Conservation (phyloP, 2,113 vertebrate genomes). For the Laterallus jamaicensis region DNA sequence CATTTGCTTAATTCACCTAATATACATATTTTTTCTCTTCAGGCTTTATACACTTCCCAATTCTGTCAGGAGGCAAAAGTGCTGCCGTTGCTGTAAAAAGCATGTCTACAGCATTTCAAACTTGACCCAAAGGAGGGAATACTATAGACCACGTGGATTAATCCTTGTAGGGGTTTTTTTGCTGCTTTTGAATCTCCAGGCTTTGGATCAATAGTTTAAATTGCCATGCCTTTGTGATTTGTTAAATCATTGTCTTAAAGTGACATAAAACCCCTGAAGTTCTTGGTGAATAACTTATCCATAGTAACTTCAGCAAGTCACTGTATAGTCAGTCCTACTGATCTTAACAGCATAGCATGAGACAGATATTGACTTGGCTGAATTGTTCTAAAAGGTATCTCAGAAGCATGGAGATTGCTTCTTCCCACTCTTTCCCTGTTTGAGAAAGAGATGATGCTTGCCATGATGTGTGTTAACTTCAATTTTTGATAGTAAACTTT, state of each 20-base stretch:
- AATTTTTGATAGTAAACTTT: neutral
- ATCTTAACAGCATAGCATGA: neutral
- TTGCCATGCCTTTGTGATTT: neutral
- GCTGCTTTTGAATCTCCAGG: neutral
- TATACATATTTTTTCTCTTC: neutral
- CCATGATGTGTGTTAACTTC: neutral
- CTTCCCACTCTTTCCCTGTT: neutral
- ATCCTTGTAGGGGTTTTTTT: neutral
- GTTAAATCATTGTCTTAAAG: constrained; percentile 10
- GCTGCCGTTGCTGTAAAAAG: neutral
- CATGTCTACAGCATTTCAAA: neutral
- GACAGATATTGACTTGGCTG: neutral
- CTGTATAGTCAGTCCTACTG: neutral
- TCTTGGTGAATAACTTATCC: constrained; percentile 11
- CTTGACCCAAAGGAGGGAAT: neutral
- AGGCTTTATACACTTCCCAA: neutral
- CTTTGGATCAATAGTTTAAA: neutral
- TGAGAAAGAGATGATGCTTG: neutral
- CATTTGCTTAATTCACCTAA: constrained; percentile 37
- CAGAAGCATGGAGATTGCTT: neutral
- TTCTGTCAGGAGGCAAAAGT: neutral
- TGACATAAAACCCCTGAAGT: neutral
- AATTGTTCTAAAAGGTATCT: neutral
- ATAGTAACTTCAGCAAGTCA: constrained; percentile 12
- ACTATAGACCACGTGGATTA: neutral